Conservation (phyloP, 2,888 invertebrate species). For the Himalopsyche japonica region DNA sequence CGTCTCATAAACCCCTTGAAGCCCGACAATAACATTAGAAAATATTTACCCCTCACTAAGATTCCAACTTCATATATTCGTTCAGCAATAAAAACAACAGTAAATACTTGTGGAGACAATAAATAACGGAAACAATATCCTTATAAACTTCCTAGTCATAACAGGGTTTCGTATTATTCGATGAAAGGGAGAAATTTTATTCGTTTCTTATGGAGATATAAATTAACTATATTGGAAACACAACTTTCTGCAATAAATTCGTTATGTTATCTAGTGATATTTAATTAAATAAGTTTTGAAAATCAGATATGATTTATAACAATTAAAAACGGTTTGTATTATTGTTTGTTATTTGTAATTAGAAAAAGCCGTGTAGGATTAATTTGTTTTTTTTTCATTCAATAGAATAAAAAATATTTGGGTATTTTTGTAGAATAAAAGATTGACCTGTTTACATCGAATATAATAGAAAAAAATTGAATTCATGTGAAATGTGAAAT, state of each 20-base stretch:
- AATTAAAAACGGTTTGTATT: neutral
- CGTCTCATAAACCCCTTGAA: slow-evolving; percentile 8
- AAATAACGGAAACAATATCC: slow-evolving; percentile 36
- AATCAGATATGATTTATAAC: neutral
- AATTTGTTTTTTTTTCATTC: too few relatives aligned
- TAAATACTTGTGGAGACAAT: slow-evolving; percentile 27
- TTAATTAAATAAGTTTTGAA: neutral
- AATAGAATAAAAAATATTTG: too few relatives aligned
- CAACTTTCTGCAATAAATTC: neutral
- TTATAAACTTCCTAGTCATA: slow-evolving; percentile 2
- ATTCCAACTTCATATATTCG: slow-evolving; percentile 24
- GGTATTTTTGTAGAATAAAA: too few relatives aligned
- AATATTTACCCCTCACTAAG: slow-evolving; percentile 30
- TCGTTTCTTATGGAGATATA: neutral
- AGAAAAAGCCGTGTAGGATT: too few relatives aligned
- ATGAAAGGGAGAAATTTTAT: neutral
- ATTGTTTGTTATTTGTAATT: too few relatives aligned
- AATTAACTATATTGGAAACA: neutral
- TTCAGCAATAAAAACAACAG: slow-evolving; percentile 35
- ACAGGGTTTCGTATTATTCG: neutral
- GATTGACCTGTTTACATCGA: too few relatives aligned
- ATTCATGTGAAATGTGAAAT: too few relatives aligned
- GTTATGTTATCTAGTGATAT: neutral
- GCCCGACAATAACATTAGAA: slow-evolving; percentile 28
- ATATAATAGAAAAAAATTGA: too few relatives aligned